A percentile compares a stretch with the other conserved stretches of the same genome.
These are phyloP conservation scores for Leptopterna dolabrata DNA, from an alignment of 2,888 invertebrate genomes.

Conservation along the genomic window DNA sequence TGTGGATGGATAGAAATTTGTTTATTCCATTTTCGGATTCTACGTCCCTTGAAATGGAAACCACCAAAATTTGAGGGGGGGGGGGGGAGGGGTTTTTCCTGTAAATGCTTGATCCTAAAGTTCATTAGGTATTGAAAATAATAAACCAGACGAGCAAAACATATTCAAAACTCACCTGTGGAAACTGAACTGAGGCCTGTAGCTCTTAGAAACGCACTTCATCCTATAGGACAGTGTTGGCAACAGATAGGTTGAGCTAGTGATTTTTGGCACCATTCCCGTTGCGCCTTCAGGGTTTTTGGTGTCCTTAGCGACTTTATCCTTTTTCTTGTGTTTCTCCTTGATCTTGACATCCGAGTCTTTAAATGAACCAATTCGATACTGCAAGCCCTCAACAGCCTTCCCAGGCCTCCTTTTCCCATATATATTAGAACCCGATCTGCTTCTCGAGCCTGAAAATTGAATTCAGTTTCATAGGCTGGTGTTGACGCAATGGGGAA, in stretches of 20 bases:
- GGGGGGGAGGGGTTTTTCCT: no score
- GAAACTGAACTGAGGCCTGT: conserved; percentile 10
- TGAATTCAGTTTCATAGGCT: background rate
- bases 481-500: no score
- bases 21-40: no score
- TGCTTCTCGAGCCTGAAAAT: background rate
- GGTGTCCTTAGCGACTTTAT: background rate
- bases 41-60: no score
- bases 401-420: background rate
- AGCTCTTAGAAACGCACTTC: conserved; percentile 47
- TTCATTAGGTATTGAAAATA: no score
- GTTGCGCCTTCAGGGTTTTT: background rate
- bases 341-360: background rate
- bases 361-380: background rate
- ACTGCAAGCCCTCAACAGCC: background rate
- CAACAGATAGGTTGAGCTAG: conserved; percentile 24
- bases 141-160: no score
- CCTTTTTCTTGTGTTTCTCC: background rate
- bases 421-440: background rate
- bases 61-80: no score
- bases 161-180: background rate
- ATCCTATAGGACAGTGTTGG: conserved; percentile 42
- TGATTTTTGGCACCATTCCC: background rate
- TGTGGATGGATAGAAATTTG: no score
- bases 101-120: no score